Percentiles rank a stretch among this genome's conserved stretches.
Conservation (phyloP, 64 coral and sea anemone species). For the Montipora cactus region DNA sequence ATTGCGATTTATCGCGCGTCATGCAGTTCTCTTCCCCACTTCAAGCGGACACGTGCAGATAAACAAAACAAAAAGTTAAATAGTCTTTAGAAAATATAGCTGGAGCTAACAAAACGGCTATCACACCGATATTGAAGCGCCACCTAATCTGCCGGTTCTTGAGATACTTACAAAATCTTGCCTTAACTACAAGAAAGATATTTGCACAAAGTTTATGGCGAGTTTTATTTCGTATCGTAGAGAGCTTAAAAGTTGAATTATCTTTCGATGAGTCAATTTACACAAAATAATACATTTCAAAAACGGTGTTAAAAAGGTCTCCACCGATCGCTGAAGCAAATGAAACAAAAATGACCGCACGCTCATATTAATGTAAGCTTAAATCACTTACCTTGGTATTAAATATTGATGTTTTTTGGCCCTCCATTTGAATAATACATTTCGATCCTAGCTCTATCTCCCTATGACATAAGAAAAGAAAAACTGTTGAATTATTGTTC, state of each 20-base stretch:
- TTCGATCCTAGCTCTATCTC: constrained; percentile 69
- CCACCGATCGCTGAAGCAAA: too few species aligned
- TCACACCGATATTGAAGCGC: too few species aligned
- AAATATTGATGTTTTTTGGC: constrained; percentile 56
- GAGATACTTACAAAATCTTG: too few species aligned
- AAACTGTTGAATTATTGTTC: background rate
- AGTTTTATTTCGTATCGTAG: background rate
- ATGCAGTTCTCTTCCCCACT: background rate
- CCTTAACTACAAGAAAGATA: too few species aligned
- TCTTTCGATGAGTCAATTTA: background rate
- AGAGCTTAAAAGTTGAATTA: background rate
- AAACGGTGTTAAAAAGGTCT: background rate
- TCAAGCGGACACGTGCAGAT: background rate
- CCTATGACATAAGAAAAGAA: constrained; percentile 12
- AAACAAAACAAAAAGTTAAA: background rate
- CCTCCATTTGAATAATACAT: constrained; percentile 75
- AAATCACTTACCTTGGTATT: constrained; percentile 58
- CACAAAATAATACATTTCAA: background rate
- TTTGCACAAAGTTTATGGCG: background rate
- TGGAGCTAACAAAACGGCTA: too few species aligned
- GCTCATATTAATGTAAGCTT: too few species aligned
- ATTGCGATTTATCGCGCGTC: background rate
- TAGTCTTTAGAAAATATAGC: too few species aligned
- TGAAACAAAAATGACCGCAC: too few species aligned
- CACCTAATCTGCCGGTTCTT: background rate